A percentile compares a stretch with the other conserved stretches of the same genome.
phyloP scores from a whole-genome alignment of 23 tunicate species.

The Styela plicata region DNA sequence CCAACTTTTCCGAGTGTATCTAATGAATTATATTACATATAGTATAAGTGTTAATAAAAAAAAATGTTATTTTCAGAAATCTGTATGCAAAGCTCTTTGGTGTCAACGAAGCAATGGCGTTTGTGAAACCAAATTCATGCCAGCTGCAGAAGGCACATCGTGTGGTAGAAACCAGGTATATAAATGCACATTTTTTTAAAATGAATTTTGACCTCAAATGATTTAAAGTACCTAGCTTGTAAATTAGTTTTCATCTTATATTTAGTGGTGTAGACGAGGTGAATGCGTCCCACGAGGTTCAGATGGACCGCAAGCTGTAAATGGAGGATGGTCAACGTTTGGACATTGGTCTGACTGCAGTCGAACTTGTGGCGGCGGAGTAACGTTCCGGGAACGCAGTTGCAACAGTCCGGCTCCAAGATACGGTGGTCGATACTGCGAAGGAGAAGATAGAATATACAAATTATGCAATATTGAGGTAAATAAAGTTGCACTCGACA shows the following conservation, averaged over 20 bases:
- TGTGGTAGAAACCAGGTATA: slow-evolving; percentile 70
- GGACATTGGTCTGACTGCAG: slow-evolving; percentile 90
- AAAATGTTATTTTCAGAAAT: slow-evolving; percentile 20
- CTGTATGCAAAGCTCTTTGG: slow-evolving; percentile 81
- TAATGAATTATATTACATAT: too few species aligned
- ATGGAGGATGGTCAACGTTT: slow-evolving; percentile 83
- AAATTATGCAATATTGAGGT: slow-evolving; percentile 75
- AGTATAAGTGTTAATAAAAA: background rate
- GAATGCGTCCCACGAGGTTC: slow-evolving; percentile 76
- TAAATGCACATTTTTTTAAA: background rate
- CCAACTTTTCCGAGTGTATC: background rate
- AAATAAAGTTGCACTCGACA: background rate
- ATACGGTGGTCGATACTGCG: slow-evolving; percentile 88
- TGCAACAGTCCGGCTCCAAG: slow-evolving; percentile 79
- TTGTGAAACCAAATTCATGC: slow-evolving; percentile 93
- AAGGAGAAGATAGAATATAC: slow-evolving; percentile 65
- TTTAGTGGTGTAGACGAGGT: slow-evolving; percentile 97
- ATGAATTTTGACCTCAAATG: too few species aligned
- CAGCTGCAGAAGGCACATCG: slow-evolving; percentile 96
- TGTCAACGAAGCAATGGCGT: slow-evolving; percentile 54
- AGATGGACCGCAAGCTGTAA: slow-evolving; percentile 61
- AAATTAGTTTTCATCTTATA: too few species aligned
- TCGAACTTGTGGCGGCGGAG: slow-evolving; percentile 94
- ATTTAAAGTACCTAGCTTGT: too few species aligned
- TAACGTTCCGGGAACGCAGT: slow-evolving; percentile 46